phyloP scores from a whole-genome alignment of 2,113 vertebrate genomes.

The Apeltes quadracus region DNA sequence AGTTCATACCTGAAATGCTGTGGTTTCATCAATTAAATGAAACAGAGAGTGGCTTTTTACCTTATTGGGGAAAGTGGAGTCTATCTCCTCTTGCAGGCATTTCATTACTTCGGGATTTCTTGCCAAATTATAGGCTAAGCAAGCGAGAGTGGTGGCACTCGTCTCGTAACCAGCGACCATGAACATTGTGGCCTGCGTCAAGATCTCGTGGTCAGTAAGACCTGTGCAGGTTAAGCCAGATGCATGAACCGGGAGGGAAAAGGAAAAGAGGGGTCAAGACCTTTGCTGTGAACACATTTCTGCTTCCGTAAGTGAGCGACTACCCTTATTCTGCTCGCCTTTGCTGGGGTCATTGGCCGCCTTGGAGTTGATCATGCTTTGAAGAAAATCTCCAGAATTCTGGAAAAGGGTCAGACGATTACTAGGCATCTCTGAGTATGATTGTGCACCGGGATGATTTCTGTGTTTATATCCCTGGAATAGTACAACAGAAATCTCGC shows the following conservation, averaged over 20 bases:
- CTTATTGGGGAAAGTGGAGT: constrained; percentile 79
- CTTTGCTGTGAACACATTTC: neutral
- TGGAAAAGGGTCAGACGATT: constrained; percentile 15
- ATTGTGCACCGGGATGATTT: neutral
- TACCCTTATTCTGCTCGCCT: constrained; percentile 33
- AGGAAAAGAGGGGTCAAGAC: neutral
- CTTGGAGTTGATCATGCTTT: constrained; percentile 39
- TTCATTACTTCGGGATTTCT: constrained; percentile 78
- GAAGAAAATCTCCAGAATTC: constrained; percentile 24
- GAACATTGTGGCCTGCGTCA: constrained; percentile 79
- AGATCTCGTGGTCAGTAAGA: constrained; percentile 83
- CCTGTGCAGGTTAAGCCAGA: constrained; percentile 51
- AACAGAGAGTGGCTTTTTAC: constrained; percentile 43
- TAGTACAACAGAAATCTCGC: neutral
- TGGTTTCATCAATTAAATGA: neutral
- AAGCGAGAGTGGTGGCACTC: constrained; percentile 75
- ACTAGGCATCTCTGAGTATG: too few relatives aligned
- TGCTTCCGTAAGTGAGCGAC: neutral
- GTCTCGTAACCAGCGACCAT: constrained; percentile 84
- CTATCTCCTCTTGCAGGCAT: constrained; percentile 80
- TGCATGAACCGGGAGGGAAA: neutral
- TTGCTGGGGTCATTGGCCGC: neutral
- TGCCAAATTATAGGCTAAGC: constrained; percentile 79
- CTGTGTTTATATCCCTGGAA: neutral
- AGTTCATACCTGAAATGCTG: neutral